Base-by-base conservation (phyloP, 2,888 invertebrate genomes). In the Bedellia somnulentella region DNA sequence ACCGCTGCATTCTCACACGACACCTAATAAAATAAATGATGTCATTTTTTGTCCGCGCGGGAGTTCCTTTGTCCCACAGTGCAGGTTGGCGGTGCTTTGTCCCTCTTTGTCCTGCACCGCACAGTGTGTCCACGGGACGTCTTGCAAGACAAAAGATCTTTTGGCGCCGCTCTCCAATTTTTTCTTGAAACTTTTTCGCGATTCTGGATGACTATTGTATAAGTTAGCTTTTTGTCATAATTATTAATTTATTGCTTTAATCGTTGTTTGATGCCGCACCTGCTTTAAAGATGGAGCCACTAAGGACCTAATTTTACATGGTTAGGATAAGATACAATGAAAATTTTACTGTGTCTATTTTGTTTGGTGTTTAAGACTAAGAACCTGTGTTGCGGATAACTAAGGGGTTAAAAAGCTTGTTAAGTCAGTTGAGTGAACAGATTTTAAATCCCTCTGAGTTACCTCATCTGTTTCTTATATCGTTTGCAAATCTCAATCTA, bases 11-110 rank as follows among this genome's bases (percentile, higher is more conserved):
- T 75, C 70, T 67, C 70, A 66, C 68, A 62, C 66, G 54, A 44
- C 52, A 70, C 68, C 14, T 33, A 67, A 73, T 75, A 71, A 73
- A 70, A 75, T 75, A 71, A 73, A 75, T 73, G 73, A 73, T 68
- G 70, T 71, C 66, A 73, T 73, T 73, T 73, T 73, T 73, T 73
- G 71, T 70, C 57, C 51, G 52, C 50, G 46, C 57, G 53, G 63
- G 61, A 51, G 55, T 51, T 49, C 48, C 53, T 67, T 68, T 61
- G 62, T 60, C 56, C 64, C 60, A 50, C 46, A 50, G 54, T 57
- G 54, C 43, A 36, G 41, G 45, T 55, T 54, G 56, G 50, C 63
- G 62, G 60, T 52, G 51, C 53, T 51, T 56, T 51, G 44, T 52
- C 45, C 50, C 45, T 43, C 57, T 59, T 67, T 63, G 54, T 59